A percentile compares a stretch with the other conserved stretches of the same genome.
These are phyloP conservation scores for Centropristis striata DNA, from an alignment of 2,113 vertebrate species.

Conservation along the genomic window DNA sequence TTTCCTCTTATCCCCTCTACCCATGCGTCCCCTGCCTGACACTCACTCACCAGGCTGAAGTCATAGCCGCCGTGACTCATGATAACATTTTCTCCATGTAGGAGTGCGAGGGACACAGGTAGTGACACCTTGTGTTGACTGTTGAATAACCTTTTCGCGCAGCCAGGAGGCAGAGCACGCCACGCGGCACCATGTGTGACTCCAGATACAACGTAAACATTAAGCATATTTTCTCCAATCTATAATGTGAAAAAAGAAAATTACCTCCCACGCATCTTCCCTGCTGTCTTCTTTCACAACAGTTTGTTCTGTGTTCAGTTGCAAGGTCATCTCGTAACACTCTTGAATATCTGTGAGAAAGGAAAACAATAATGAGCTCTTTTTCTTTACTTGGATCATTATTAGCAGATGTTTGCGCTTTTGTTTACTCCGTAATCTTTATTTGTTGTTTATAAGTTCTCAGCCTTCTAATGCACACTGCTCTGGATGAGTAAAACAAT, in stretches of 20 bases:
- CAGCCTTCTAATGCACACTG: not conserved
- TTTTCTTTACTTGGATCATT: conserved; percentile 33
- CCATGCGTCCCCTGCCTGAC: conserved; percentile 32
- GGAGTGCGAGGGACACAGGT: conserved; percentile 49
- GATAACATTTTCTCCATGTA: conserved; percentile 16
- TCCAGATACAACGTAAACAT: conserved; percentile 49
- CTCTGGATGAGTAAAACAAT: conserved; percentile 14
- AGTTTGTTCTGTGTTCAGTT: conserved; percentile 77
- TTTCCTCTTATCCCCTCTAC: conserved; percentile 48
- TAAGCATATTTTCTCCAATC: conserved; percentile 42
- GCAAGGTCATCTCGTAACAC: conserved; percentile 88
- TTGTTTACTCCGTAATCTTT: conserved; percentile 5
- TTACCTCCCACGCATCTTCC: conserved; percentile 80
- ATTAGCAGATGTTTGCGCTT: not conserved
- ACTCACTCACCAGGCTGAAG: conserved; percentile 42
- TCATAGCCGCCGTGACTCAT: conserved; percentile 54
- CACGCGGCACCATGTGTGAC: conserved; percentile 7
- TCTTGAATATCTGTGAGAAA: conserved; percentile 86
- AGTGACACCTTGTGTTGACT: conserved; percentile 33
- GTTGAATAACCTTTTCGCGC: not conserved
- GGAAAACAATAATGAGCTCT: conserved; percentile 40
- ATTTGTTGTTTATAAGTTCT: conserved; percentile 8
- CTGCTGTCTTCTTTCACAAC: conserved; percentile 72
- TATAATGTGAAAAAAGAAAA: conserved; percentile 56
- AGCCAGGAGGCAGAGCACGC: conserved; percentile 3